These are phyloP conservation scores for Leptodactylus fuscus DNA, from an alignment of 2,113 vertebrate species.

Conservation along the genomic window DNA sequence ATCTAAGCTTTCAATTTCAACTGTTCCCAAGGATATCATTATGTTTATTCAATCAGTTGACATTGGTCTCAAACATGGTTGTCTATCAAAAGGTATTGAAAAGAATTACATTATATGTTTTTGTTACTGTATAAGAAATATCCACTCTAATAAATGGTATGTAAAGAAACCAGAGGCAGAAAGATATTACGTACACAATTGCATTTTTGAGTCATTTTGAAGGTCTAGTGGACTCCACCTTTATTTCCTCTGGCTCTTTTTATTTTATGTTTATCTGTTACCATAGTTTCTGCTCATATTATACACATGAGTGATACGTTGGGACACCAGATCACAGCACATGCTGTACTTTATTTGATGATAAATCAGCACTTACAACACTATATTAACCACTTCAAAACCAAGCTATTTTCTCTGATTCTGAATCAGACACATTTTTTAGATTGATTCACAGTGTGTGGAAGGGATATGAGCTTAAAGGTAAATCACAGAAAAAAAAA, in stretches of 20 bases:
- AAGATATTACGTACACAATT: background rate
- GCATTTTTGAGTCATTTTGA: background rate
- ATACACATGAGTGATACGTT: background rate
- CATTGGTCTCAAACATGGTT: background rate
- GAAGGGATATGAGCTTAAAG: no score
- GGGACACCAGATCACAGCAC: background rate
- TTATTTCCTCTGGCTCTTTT: background rate
- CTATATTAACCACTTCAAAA: background rate
- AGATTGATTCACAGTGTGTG: no score
- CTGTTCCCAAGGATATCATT: background rate
- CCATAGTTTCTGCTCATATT: background rate
- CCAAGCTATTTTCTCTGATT: no score
- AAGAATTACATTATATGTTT: background rate
- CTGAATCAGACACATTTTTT: no score
- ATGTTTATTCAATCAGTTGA: background rate
- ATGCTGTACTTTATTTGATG: background rate
- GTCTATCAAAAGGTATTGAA: background rate
- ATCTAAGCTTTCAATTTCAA: no score
- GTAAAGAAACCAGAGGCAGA: background rate
- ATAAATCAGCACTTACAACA: background rate
- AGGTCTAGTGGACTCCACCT: background rate
- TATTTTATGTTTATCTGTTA: background rate
- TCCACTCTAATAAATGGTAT: background rate
- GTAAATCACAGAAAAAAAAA: no score
- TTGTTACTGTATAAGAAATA: background rate